Evolutionary conservation across 2,888 invertebrate genomes (phyloP), one percentile per base, ranked within the genome.

Genomic region (Mesochorus sp.): DNA sequence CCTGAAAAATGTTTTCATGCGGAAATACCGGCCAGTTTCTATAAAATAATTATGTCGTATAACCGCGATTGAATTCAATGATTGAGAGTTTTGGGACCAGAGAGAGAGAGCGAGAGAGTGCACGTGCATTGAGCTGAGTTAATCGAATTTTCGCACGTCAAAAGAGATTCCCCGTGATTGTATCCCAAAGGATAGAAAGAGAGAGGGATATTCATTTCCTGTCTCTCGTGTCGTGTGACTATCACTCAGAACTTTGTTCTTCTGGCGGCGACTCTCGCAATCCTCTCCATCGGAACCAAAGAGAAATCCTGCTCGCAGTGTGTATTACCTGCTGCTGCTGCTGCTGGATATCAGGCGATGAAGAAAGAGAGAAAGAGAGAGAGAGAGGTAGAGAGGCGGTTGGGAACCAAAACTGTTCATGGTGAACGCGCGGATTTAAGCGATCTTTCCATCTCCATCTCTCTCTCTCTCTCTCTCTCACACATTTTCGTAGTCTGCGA

Each of bases 151-250:
- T 77, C 34, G 61, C 62, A 39, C 53, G 26, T 62, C 39, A 26
- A 73, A 67, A 34, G 24, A 49, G 34, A 62, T 39, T 66, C 61
- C 47, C 37, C 17, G 42, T 5, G 1, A 24, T 12, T 28, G 51
- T 37, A 49, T 34, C 21, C 55, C n/a, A n/a, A n/a, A n/a, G n/a
- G n/a, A n/a, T 31, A 17, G 4, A 4, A 39, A 19, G 12, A 19
- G 8, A 26, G 68, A 14, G 34, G 53, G 72, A 72, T 44, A 62
- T 72, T 77, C 47, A 67, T 77, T 77, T 77, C 76, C 67, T 49
- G 77, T 57, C 76, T 68, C 53, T 19, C 19, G n/a, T n/a, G n/a
- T n/a, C 34, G 64, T 3, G 21, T 12, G 3, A 21, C 12, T 49
- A 8, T 12, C 64, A 12, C 37, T 37, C 34, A 24, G 64, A 61